Evolutionary conservation across 1,140 invertebrate genomes (phyloP).

Genomic region (Drosophila lini): DNA sequence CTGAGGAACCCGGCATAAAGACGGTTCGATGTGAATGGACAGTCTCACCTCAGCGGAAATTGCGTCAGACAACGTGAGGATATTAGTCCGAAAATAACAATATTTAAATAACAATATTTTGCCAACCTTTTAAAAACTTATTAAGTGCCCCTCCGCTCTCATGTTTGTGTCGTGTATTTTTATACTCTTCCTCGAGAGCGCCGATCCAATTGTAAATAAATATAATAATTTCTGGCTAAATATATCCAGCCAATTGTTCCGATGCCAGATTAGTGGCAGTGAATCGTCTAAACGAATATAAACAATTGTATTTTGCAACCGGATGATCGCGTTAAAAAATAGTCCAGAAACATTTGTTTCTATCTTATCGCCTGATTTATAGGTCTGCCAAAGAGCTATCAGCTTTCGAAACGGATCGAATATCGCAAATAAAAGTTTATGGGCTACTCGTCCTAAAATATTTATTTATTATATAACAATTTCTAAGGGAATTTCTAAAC

Average conservation of each 20-base stretch:
- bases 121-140: slow-evolving; percentile 74
- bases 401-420: slow-evolving; percentile 16
- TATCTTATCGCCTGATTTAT: slow-evolving; percentile 53
- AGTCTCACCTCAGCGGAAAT: slow-evolving; percentile 49
- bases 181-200: slow-evolving; percentile 27
- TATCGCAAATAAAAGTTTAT: slow-evolving; percentile 23
- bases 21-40: slow-evolving; percentile 23
- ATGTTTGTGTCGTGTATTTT: slow-evolving; percentile 32
- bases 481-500: slow-evolving; percentile 4
- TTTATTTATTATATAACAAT: slow-evolving; percentile 28
- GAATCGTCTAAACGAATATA: neutral
- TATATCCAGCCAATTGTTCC: slow-evolving; percentile 10
- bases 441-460: neutral
- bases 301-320: slow-evolving; percentile 29
- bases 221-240: slow-evolving; percentile 20
- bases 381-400: slow-evolving; percentile 12
- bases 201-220: slow-evolving; percentile 3
- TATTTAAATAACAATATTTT: slow-evolving; percentile 75
- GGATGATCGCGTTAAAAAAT: slow-evolving; percentile 16
- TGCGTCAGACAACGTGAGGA: slow-evolving; percentile 69
- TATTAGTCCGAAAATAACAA: slow-evolving; percentile 74
- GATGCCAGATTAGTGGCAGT: neutral
- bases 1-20: slow-evolving; percentile 45
- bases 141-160: slow-evolving; percentile 52
- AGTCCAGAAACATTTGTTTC: slow-evolving; percentile 11